Evolutionary conservation across 1,140 invertebrate species (phyloP).

Genomic region (Antheraea mylitta): DNA sequence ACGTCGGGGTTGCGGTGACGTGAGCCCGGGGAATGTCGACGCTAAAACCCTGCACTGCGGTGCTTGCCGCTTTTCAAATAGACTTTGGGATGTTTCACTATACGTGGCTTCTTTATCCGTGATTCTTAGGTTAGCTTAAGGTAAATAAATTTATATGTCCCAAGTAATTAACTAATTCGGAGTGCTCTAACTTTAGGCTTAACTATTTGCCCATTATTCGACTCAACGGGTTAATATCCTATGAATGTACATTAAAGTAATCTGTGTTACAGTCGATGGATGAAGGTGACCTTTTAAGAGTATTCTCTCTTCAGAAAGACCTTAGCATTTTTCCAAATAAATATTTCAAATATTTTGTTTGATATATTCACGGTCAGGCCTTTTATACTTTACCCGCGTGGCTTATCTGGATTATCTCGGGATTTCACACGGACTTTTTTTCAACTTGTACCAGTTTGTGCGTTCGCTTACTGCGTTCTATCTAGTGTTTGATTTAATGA

Average conservation of each 20-base stretch:
- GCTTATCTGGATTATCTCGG: slow-evolving; percentile 71
- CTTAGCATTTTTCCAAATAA: slow-evolving; percentile 42
- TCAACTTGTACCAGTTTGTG: slow-evolving; percentile 58
- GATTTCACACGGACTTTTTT: slow-evolving; percentile 60
- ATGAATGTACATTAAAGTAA: not conserved
- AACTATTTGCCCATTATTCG: too few relatives aligned
- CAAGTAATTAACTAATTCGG: too few relatives aligned
- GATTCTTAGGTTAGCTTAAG: not conserved
- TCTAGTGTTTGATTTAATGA: not conserved
- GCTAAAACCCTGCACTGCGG: not conserved
- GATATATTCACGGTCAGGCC: slow-evolving; percentile 73
- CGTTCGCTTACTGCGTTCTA: slow-evolving; percentile 56
- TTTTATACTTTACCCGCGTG: slow-evolving; percentile 68
- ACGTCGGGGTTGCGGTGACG: not conserved
- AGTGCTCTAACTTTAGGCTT: too few relatives aligned
- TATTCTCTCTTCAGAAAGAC: slow-evolving; percentile 18
- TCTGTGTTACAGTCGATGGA: not conserved
- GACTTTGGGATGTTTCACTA: not conserved
- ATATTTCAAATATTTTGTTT: slow-evolving; percentile 63
- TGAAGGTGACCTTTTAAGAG: slow-evolving; percentile 38
- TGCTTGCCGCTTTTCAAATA: not conserved
- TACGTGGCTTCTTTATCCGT: not conserved
- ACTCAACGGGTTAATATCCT: too few relatives aligned
- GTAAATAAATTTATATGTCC: not conserved
- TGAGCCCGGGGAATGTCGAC: not conserved